A percentile compares a stretch with the other conserved stretches of the same genome.
Conservation (phyloP, 2,113 vertebrate species). For the Rattus rattus region DNA sequence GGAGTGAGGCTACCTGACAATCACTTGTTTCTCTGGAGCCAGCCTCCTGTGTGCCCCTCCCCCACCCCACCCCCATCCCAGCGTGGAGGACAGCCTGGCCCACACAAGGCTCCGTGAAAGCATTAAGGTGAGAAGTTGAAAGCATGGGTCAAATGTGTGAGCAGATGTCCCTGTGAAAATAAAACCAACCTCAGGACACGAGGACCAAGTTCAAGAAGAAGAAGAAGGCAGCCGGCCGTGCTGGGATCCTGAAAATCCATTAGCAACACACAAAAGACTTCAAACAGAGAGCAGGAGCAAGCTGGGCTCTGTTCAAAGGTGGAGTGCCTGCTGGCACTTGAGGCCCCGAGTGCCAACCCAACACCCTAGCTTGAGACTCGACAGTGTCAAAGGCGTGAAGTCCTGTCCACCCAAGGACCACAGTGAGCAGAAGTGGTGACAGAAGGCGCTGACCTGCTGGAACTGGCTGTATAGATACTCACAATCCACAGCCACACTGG, state of each 20-base stretch:
- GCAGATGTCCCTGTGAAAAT: background rate
- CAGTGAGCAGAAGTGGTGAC: background rate
- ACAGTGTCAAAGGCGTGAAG: background rate
- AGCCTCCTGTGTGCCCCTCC: constrained; percentile 36
- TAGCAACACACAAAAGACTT: background rate
- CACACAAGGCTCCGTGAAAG: background rate
- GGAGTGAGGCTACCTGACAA: background rate
- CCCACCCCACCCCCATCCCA: background rate
- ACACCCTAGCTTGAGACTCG: background rate
- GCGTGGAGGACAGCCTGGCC: background rate
- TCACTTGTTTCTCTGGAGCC: constrained; percentile 41
- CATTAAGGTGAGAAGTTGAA: fast-evolving
- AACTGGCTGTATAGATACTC: fast-evolving
- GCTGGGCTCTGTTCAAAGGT: background rate
- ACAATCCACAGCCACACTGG: background rate
- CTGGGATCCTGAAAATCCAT: background rate
- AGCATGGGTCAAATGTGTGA: background rate
- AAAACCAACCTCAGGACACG: background rate
- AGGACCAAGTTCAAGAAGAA: background rate
- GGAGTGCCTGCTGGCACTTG: background rate
- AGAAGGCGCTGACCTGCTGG: background rate
- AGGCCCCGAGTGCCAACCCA: background rate
- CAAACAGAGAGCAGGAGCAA: background rate
- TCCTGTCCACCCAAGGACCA: background rate
- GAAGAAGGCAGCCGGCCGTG: background rate